phyloP scores from a whole-genome alignment of 2,888 invertebrate genomes.

The Meteorus cinctellus region DNA sequence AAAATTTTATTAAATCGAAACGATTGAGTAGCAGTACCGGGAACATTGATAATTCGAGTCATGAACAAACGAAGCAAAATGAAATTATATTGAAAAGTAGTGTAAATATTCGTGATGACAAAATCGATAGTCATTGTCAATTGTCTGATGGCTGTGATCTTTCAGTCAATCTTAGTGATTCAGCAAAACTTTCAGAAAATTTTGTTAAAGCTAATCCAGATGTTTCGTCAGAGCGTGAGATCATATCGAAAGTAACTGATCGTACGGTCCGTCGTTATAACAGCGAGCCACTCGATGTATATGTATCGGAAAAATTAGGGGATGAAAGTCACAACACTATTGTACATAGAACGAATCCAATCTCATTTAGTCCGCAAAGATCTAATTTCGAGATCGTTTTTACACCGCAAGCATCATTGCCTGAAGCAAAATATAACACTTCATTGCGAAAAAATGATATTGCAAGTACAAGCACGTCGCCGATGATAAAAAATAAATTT shows the following conservation, averaged over 20 bases:
- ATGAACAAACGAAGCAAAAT: slow-evolving; percentile 54
- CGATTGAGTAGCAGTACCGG: slow-evolving; percentile 68
- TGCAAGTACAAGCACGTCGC: slow-evolving; percentile 51
- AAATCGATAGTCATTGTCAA: neutral
- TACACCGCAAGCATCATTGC: slow-evolving; percentile 45
- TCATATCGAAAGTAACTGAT: neutral
- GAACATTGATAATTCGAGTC: slow-evolving; percentile 60
- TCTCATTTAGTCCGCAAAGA: slow-evolving; percentile 49
- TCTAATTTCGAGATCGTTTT: slow-evolving; percentile 50
- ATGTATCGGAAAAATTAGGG: slow-evolving; percentile 53
- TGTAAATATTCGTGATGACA: slow-evolving; percentile 56
- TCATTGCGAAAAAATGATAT: slow-evolving; percentile 30
- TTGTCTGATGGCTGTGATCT: neutral
- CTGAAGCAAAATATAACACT: slow-evolving; percentile 24
- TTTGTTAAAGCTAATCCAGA: slow-evolving; percentile 14
- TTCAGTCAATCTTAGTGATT: neutral
- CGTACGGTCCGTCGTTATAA: slow-evolving; percentile 58
- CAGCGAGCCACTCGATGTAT: slow-evolving; percentile 64
- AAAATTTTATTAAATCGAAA: slow-evolving; percentile 64
- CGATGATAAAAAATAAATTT: slow-evolving; percentile 61
- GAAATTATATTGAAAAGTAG: slow-evolving; percentile 58
- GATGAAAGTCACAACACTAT: slow-evolving; percentile 38
- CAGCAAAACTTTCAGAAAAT: neutral
- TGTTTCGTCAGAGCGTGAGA: slow-evolving; percentile 11
- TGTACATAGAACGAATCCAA: slow-evolving; percentile 60